Evolutionary conservation across 92 coral and sea anemone species (phyloP).

Genomic region (Epizoanthus illoricatus): DNA sequence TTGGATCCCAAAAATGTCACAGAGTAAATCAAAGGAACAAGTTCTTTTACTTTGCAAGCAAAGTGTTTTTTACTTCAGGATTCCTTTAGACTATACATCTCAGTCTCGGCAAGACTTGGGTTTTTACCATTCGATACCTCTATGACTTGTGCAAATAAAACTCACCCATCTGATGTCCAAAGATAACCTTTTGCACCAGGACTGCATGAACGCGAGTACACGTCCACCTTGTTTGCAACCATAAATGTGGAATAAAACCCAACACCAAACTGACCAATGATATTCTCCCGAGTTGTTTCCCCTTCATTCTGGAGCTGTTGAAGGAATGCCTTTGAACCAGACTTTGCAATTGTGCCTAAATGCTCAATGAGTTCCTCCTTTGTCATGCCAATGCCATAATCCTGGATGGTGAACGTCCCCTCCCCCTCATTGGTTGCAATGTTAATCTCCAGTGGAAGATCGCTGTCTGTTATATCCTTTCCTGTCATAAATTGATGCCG

Average conservation of each 20-base stretch:
- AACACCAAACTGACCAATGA: constrained; percentile 99
- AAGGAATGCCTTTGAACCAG: constrained; percentile 92
- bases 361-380: constrained; percentile 79
- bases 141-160: not conserved
- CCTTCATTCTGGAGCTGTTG: constrained; percentile 78
- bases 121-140: not conserved
- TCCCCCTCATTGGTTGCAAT: constrained; percentile 83
- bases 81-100: too few species aligned
- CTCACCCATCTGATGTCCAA: constrained; percentile 99
- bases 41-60: too few species aligned
- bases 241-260: constrained; percentile 97
- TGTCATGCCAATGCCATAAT: constrained; percentile 94
- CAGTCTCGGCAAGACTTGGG: too few species aligned
- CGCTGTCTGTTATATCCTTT: constrained; percentile 70
- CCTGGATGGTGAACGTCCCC: constrained; percentile 85
- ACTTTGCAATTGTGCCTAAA: constrained; percentile 93
- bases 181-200: constrained; percentile 86
- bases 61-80: too few species aligned
- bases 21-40: too few species aligned
- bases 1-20: too few species aligned
- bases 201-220: constrained; percentile 75
- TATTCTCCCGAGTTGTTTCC: constrained; percentile 63
- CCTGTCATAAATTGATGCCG: constrained; percentile 91
- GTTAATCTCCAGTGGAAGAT: constrained; percentile 79
- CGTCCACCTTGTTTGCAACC: constrained; percentile 95